Conservation (phyloP, 2,113 vertebrate genomes). For the Phyllostomus discolor region DNA sequence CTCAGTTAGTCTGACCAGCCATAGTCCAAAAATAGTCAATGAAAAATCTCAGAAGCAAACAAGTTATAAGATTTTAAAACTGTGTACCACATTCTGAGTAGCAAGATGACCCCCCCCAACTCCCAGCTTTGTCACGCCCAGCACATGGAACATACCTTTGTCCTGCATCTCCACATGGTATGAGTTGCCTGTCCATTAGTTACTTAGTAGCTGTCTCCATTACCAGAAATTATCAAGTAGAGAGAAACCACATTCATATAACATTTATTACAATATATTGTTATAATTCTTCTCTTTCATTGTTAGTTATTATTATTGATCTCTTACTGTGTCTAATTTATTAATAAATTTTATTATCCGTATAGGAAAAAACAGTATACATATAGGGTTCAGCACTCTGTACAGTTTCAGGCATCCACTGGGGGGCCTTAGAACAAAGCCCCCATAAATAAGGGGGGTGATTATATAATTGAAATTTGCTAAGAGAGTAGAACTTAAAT, state of each 20-base stretch:
- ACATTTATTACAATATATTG: neutral
- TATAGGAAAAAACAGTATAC: neutral
- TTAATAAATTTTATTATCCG: neutral
- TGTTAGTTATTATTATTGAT: neutral
- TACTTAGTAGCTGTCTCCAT: neutral
- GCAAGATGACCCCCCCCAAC: neutral
- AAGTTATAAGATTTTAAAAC: neutral
- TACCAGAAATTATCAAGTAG: neutral
- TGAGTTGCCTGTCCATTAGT: neutral
- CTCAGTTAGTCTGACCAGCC: neutral
- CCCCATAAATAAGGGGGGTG: neutral
- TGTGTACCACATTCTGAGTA: neutral
- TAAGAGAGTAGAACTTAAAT: neutral
- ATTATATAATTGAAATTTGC: neutral
- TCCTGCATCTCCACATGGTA: too few relatives aligned
- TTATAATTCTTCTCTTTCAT: neutral
- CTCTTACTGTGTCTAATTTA: neutral
- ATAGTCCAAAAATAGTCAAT: neutral
- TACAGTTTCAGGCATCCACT: neutral
- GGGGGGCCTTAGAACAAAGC: neutral
- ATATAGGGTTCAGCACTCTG: neutral
- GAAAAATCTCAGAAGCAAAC: neutral
- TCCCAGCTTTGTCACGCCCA: neutral
- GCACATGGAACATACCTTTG: neutral
- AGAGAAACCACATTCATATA: neutral